Conservation (phyloP, 2,888 invertebrate species). For the Diarsia brunnea region DNA sequence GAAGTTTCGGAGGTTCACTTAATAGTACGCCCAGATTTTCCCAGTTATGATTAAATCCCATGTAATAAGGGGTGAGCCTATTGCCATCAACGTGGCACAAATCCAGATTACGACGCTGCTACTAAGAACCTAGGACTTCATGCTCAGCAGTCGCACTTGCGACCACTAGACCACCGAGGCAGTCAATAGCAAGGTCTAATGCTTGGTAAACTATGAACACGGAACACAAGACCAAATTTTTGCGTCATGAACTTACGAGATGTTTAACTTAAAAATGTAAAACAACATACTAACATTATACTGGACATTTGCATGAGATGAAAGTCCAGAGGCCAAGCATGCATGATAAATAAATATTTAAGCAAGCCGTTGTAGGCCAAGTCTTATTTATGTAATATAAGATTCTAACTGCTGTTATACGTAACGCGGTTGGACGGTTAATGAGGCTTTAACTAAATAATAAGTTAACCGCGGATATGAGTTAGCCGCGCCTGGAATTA, state of each 20-base stretch:
- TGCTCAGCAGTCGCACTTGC: too few species aligned
- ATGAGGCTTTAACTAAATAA: constrained; percentile 60
- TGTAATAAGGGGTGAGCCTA: too few species aligned
- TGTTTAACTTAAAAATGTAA: constrained; percentile 17
- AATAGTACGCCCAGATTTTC: too few species aligned
- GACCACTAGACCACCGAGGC: too few species aligned
- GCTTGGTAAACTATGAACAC: neutral
- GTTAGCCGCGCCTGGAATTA: constrained; percentile 51
- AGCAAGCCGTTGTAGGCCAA: constrained; percentile 26
- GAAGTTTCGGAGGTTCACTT: too few species aligned
- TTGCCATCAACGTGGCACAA: too few species aligned
- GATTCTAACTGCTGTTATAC: constrained; percentile 40
- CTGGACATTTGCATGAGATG: constrained; percentile 50
- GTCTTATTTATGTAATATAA: constrained; percentile 48
- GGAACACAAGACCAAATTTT: neutral
- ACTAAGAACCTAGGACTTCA: too few species aligned
- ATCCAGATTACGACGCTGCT: too few species aligned
- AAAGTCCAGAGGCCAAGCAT: constrained; percentile 36
- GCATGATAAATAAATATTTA: constrained; percentile 49
- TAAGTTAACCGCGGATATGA: constrained; percentile 54
- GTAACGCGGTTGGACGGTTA: constrained; percentile 42
- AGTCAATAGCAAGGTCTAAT: too few species aligned
- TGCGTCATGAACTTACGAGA: neutral
- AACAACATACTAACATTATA: neutral
- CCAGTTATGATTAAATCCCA: too few species aligned